A percentile compares a stretch with the other conserved stretches of the same genome.
Evolutionary conservation across 2,797 vertebrate species (phyloP).

Genomic region (Todus mexicanus): DNA sequence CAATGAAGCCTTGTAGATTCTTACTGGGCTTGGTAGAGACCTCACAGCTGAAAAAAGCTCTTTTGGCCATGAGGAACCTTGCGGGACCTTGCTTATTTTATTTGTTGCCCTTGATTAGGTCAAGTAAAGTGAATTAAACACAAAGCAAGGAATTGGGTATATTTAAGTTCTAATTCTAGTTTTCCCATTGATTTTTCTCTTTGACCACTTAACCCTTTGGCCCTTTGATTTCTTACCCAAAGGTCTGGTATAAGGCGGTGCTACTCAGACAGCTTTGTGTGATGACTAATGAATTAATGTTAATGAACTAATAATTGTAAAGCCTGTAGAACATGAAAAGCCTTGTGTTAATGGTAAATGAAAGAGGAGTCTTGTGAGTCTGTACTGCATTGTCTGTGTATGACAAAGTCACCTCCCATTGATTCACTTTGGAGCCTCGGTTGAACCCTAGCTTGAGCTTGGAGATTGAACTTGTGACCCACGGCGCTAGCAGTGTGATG

Average conservation of each 20-base stretch:
- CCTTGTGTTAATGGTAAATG: neutral
- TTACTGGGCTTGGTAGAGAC: neutral
- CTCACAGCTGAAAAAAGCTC: neutral
- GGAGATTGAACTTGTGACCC: neutral
- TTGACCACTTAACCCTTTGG: conserved; percentile 1
- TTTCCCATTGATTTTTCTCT: conserved; percentile 14
- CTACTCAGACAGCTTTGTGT: neutral
- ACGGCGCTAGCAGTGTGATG: neutral
- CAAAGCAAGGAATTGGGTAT: neutral
- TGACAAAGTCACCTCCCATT: neutral
- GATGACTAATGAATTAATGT: neutral
- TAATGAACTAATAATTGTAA: conserved; percentile 28
- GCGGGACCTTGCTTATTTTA: neutral
- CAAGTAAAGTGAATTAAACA: neutral
- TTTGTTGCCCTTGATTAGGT: conserved; percentile 12
- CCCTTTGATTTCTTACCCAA: conserved; percentile 6
- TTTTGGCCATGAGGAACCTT: neutral
- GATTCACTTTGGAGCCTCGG: neutral
- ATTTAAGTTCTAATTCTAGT: neutral
- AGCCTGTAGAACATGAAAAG: neutral
- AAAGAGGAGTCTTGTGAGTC: neutral
- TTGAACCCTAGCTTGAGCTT: neutral
- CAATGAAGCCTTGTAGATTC: conserved; percentile 26
- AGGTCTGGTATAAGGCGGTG: neutral
- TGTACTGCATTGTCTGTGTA: neutral